phyloP scores from a whole-genome alignment of 2,797 vertebrate genomes.

The Valencia hispanica region DNA sequence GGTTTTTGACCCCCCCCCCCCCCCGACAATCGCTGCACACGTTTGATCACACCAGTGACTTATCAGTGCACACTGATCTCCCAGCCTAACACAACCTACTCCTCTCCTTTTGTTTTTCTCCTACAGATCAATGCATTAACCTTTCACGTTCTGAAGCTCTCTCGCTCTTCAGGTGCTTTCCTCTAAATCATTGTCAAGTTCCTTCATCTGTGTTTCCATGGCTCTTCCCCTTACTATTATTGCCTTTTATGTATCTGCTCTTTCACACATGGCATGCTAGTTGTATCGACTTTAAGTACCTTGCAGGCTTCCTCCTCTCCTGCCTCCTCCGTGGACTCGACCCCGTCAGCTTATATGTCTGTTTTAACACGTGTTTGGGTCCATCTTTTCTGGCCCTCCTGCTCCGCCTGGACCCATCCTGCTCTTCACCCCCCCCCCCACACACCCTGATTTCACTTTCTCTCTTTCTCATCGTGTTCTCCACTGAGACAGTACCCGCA shows the following conservation, averaged over 20 bases:
- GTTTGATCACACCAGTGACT: constrained; percentile 67
- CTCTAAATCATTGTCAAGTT: constrained; percentile 68
- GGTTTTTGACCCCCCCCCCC: constrained; percentile 19
- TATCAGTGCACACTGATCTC: constrained; percentile 57
- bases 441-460: constrained; percentile 11
- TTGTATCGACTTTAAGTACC: constrained; percentile 63
- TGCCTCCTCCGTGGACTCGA: constrained; percentile 46
- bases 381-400: constrained; percentile 44
- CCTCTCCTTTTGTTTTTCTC: constrained; percentile 47
- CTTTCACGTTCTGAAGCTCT: constrained; percentile 65
- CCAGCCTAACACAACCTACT: constrained; percentile 46
- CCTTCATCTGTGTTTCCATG: constrained; percentile 23
- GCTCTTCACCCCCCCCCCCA: neutral
- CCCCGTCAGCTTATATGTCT: constrained; percentile 70
- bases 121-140: constrained; percentile 75
- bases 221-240: constrained; percentile 37
- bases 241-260: constrained; percentile 52
- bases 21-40: constrained; percentile 37
- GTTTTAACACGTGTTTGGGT: constrained; percentile 64
- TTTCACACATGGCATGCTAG: constrained; percentile 35
- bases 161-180: constrained; percentile 45
- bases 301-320: constrained; percentile 13
- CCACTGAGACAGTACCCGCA: constrained; percentile 53
- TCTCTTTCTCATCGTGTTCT: constrained; percentile 29
- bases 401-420: constrained; percentile 4